These are phyloP conservation scores for Graphium colonna DNA, from an alignment of 2,888 invertebrate genomes.

Conservation along the genomic window DNA sequence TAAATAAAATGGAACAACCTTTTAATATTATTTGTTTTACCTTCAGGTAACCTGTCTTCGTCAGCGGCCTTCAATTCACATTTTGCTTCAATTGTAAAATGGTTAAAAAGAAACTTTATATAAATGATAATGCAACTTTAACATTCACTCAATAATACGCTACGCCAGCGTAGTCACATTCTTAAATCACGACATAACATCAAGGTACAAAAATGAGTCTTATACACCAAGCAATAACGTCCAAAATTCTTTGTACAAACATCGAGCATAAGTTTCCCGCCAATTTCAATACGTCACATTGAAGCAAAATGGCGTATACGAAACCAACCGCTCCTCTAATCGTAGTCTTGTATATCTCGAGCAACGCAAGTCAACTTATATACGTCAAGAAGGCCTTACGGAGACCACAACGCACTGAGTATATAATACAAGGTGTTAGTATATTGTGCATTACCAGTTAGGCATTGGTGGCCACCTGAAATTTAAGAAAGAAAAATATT, in stretches of 20 bases:
- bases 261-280: slow-evolving; percentile 15
- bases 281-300: slow-evolving; percentile 4
- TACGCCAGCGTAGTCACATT: neutral
- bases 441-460: slow-evolving; percentile 28
- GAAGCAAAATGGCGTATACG: slow-evolving; percentile 15
- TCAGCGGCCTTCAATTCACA: neutral
- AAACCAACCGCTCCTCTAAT: slow-evolving; percentile 14
- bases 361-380: slow-evolving; percentile 7
- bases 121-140: neutral
- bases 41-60: too few species aligned
- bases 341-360: slow-evolving; percentile 16
- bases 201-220: neutral
- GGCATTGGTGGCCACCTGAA: slow-evolving; percentile 6
- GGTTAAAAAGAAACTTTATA: neutral
- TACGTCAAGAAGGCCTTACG: slow-evolving; percentile 4
- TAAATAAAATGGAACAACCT: neutral
- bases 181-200: neutral
- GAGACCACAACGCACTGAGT: slow-evolving; percentile 65
- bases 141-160: neutral
- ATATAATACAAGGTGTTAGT: slow-evolving; percentile 44
- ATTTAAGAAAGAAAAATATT: too few species aligned
- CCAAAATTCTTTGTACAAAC: too few species aligned
- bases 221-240: neutral
- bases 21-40: too few species aligned
- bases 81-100: neutral